phyloP scores from a whole-genome alignment of 2,888 invertebrate genomes.

The Cantharis lateralis region DNA sequence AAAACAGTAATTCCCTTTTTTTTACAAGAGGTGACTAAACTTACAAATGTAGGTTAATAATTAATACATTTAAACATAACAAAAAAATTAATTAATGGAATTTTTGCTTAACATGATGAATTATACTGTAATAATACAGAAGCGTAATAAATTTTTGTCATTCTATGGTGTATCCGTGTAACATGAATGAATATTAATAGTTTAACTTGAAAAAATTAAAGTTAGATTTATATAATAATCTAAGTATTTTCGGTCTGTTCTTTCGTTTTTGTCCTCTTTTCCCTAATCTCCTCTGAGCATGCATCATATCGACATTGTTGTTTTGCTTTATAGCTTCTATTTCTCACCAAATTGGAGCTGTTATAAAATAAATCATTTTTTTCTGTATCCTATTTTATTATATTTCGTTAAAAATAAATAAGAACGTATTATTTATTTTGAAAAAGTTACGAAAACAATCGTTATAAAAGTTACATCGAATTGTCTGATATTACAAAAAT shows the following conservation, averaged over 20 bases:
- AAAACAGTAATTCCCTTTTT: not conserved
- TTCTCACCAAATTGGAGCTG: not conserved
- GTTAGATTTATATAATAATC: not conserved
- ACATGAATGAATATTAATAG: not conserved
- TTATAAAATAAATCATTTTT: not conserved
- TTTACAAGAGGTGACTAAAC: not conserved
- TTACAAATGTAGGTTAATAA: not conserved
- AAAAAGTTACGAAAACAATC: not conserved
- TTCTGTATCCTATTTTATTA: too few species aligned
- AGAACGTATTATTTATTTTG: not conserved
- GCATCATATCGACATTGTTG: not conserved
- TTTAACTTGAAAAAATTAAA: not conserved
- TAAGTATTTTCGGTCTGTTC: not conserved
- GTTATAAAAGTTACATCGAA: not conserved
- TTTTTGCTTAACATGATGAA: not conserved
- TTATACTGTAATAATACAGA: not conserved
- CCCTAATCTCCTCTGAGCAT: not conserved
- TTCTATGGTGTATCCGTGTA: not conserved
- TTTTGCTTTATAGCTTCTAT: not conserved
- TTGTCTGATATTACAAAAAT: slow-evolving; percentile 7
- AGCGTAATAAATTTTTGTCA: not conserved
- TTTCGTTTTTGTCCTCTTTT: not conserved
- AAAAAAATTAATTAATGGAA: not conserved
- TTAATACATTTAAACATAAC: not conserved
- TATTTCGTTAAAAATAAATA: not conserved